Conservation (phyloP, 92 coral and sea anemone genomes). For the Hydrozoanthus gracilis region DNA sequence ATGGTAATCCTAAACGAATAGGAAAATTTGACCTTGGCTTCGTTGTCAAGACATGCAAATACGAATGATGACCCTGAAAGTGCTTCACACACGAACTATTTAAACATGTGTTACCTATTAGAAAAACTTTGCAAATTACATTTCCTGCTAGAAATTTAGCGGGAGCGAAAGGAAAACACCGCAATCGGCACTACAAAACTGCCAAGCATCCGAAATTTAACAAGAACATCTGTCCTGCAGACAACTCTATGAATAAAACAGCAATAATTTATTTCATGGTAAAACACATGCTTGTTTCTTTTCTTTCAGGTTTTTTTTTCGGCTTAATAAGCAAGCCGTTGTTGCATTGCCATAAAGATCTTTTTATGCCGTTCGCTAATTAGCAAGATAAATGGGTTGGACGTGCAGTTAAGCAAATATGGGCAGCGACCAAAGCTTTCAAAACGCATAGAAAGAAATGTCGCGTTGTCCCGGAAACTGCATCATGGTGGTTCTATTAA, state of each 20-base stretch:
- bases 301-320: background rate
- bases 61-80: background rate
- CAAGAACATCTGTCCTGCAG: background rate
- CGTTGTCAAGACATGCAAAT: no score
- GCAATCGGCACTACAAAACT: background rate
- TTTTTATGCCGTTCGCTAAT: background rate
- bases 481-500: background rate
- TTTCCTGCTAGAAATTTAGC: background rate
- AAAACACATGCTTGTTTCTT: background rate
- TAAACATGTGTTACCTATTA: background rate
- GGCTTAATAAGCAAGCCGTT: background rate
- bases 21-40: no score
- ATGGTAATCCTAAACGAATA: no score
- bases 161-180: background rate
- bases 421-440: background rate
- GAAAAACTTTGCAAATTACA: background rate
- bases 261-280: background rate
- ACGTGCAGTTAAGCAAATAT: slow-evolving; percentile 3
- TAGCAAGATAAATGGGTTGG: background rate
- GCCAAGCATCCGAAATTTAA: background rate
- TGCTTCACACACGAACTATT: background rate
- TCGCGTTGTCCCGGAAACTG: slow-evolving; percentile 35
- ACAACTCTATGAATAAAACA: background rate
- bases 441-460: background rate
- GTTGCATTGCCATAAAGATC: background rate